These are phyloP conservation scores for Mythimna loreyi DNA, from an alignment of 2,888 invertebrate genomes.

Conservation along the genomic window DNA sequence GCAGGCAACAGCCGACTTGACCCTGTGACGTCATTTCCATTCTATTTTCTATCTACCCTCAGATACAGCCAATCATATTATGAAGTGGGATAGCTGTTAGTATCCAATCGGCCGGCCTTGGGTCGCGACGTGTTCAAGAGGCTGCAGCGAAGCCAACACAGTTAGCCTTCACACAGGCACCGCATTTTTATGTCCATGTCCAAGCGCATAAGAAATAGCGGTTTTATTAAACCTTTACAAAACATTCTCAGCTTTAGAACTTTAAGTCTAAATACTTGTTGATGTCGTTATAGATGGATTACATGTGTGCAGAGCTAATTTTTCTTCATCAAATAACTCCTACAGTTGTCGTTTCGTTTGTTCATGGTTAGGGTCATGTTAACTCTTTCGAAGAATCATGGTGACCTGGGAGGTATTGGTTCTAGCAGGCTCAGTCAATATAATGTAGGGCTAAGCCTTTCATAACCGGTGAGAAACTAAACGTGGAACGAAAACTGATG, in stretches of 20 bases:
- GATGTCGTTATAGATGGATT: no score
- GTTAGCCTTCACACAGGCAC: slow-evolving; percentile 47
- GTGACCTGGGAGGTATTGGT: no score
- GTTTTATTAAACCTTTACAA: not conserved
- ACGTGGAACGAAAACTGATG: no score
- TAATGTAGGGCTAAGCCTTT: no score
- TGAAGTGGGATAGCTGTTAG: slow-evolving; percentile 41
- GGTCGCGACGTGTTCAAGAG: slow-evolving; percentile 75
- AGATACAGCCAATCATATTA: slow-evolving; percentile 24
- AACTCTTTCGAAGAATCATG: no score
- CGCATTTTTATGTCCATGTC: slow-evolving; percentile 45
- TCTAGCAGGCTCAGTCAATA: no score
- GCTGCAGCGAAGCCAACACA: slow-evolving; percentile 70
- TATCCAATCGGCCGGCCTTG: slow-evolving; percentile 57
- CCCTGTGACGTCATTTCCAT: slow-evolving; percentile 1
- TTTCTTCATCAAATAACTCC: no score
- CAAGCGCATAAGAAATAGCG: slow-evolving; percentile 41
- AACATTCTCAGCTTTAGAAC: not conserved
- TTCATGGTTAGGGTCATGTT: no score
- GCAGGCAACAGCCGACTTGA: no score
- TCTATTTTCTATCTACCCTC: not conserved
- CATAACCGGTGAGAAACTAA: not conserved
- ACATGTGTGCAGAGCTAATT: no score
- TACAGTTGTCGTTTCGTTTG: no score
- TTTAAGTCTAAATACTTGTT: no score